These are phyloP conservation scores for Abscondita cerata DNA, from an alignment of 2,888 invertebrate species.

Conservation along the genomic window DNA sequence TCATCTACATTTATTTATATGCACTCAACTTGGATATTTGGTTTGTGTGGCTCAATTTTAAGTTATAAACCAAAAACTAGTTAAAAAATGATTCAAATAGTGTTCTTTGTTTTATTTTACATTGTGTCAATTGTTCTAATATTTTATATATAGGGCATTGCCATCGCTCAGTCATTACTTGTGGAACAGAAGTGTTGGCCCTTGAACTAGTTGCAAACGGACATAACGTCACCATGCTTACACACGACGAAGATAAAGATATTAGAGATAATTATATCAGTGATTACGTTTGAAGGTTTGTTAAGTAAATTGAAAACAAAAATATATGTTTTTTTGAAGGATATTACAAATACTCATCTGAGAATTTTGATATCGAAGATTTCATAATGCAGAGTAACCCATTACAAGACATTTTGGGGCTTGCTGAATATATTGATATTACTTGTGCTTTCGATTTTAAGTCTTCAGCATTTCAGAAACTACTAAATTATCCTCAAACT, in stretches of 20 bases:
- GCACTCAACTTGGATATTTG: no score
- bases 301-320: not conserved
- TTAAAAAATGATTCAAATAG: not conserved
- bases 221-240: constrained; percentile 17
- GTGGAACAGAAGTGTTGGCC: constrained; percentile 13
- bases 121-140: not conserved
- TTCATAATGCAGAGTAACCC: no score
- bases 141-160: constrained; percentile 10
- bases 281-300: constrained; percentile 13
- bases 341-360: no score
- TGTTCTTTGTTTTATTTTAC: not conserved
- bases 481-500: constrained; percentile 37
- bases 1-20: no score
- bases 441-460: constrained; percentile 31
- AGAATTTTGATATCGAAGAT: no score
- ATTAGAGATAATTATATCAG: not conserved
- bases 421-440: not conserved
- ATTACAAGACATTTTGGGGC: no score
- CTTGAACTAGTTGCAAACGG: constrained; percentile 4
- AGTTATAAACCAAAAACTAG: no score
- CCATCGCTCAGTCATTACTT: constrained; percentile 18
- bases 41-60: no score
- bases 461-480: constrained; percentile 26
- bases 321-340: no score
- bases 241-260: constrained; percentile 5